A percentile compares a stretch with the other conserved stretches of the same genome.
Evolutionary conservation across 2,888 invertebrate genomes (phyloP).

Genomic region (Tanypteryx hageni): DNA sequence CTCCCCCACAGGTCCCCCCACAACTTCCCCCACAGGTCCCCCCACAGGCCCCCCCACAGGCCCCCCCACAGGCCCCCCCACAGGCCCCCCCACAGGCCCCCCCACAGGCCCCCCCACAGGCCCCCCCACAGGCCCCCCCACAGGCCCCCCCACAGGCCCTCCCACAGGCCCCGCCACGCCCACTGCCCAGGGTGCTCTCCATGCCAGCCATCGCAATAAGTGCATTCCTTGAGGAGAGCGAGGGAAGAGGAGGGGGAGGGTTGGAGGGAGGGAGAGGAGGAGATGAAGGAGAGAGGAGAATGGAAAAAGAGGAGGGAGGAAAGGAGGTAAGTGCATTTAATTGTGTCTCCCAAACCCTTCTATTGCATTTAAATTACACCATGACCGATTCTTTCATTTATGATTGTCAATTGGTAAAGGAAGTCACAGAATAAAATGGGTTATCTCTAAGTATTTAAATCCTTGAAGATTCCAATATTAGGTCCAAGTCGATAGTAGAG

Average conservation of each 20-base stretch:
- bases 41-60: slow-evolving; percentile 43
- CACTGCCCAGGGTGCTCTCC: slow-evolving; percentile 33
- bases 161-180: slow-evolving; percentile 47
- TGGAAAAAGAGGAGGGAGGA: background rate
- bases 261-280: background rate
- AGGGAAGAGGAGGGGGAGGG: background rate
- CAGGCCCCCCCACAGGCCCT: slow-evolving; percentile 48
- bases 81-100: slow-evolving; percentile 52
- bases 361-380: background rate
- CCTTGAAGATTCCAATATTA: too few species aligned
- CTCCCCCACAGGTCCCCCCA: slow-evolving; percentile 18
- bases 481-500: too few species aligned
- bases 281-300: background rate
- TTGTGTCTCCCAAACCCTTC: background rate
- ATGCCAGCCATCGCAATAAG: slow-evolving; percentile 35
- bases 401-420: background rate
- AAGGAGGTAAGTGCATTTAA: background rate
- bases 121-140: slow-evolving; percentile 48
- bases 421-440: background rate
- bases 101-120: slow-evolving; percentile 46
- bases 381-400: background rate
- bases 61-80: slow-evolving; percentile 43
- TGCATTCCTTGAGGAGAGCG: background rate
- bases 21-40: background rate
- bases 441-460: too few species aligned